A percentile compares a stretch with the other conserved stretches of the same genome.
phyloP scores from a whole-genome alignment of 2,888 invertebrate species.

The Volucella zonaria region DNA sequence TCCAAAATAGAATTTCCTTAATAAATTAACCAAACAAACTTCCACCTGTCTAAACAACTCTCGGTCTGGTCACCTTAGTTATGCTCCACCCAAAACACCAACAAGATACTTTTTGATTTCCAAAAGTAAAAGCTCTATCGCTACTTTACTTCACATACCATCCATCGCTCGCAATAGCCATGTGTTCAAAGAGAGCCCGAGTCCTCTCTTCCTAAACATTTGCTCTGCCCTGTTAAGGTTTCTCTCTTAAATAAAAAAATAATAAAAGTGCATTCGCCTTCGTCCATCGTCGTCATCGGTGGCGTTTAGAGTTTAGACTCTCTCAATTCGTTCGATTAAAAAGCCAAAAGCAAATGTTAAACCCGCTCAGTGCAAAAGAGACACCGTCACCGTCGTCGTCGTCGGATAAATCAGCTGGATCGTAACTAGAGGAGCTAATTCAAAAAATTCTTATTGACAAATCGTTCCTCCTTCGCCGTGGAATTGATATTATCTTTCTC shows the following conservation, averaged over 20 bases:
- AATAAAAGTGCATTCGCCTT: constrained; percentile 25
- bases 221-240: constrained; percentile 26
- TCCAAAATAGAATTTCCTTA: too few relatives aligned
- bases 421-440: constrained; percentile 16
- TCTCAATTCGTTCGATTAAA: constrained; percentile 47
- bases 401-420: constrained; percentile 47
- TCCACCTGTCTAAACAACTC: constrained; percentile 5
- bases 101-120: constrained; percentile 26
- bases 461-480: constrained; percentile 58
- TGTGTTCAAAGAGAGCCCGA: constrained; percentile 41
- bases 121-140: constrained; percentile 51
- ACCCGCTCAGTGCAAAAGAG: constrained; percentile 68
- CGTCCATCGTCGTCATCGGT: constrained; percentile 23
- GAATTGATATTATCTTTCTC: constrained; percentile 59
- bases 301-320: constrained; percentile 16
- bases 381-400: constrained; percentile 50
- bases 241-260: constrained; percentile 45
- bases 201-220: not conserved
- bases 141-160: not conserved
- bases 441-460: constrained; percentile 23
- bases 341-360: constrained; percentile 63
- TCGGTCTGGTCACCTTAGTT: constrained; percentile 47
- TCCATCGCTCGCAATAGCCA: not conserved
- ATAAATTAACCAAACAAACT: not conserved
- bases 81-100: constrained; percentile 49